A percentile compares a stretch with the other conserved stretches of the same genome.
phyloP scores from a whole-genome alignment of 1,140 invertebrate genomes.

The Mizuhopecten yessoensis region DNA sequence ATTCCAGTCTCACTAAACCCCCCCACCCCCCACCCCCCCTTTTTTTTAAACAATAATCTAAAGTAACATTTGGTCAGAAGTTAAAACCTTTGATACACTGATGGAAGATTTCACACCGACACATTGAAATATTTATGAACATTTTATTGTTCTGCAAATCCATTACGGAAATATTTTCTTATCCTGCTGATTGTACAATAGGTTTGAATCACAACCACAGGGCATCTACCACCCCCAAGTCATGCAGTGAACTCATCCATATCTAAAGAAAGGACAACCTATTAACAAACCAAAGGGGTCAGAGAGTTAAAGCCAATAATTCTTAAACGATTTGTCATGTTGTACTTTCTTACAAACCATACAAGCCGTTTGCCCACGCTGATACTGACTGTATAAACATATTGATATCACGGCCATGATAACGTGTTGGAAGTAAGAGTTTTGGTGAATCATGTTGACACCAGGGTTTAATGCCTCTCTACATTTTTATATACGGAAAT shows the following conservation, averaged over 20 bases:
- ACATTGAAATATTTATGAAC: background rate
- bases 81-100: too few relatives aligned
- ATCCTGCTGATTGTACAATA: background rate
- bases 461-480: background rate
- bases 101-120: too few relatives aligned
- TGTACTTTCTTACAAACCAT: background rate
- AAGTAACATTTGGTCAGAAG: too few relatives aligned
- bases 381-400: background rate
- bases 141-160: background rate
- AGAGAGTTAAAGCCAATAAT: background rate
- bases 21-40: too few relatives aligned
- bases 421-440: background rate
- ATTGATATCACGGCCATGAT: background rate
- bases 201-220: background rate
- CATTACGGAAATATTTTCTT: constrained; percentile 20
- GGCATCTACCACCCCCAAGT: background rate
- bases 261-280: background rate
- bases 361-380: background rate
- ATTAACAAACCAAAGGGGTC: background rate
- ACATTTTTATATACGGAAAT: too few relatives aligned
- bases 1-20: too few relatives aligned
- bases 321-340: background rate
- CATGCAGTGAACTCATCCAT: background rate
- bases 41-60: too few relatives aligned
- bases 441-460: background rate